Base-by-base conservation (phyloP, 2,888 invertebrate genomes). In the Adela reaumurella region DNA sequence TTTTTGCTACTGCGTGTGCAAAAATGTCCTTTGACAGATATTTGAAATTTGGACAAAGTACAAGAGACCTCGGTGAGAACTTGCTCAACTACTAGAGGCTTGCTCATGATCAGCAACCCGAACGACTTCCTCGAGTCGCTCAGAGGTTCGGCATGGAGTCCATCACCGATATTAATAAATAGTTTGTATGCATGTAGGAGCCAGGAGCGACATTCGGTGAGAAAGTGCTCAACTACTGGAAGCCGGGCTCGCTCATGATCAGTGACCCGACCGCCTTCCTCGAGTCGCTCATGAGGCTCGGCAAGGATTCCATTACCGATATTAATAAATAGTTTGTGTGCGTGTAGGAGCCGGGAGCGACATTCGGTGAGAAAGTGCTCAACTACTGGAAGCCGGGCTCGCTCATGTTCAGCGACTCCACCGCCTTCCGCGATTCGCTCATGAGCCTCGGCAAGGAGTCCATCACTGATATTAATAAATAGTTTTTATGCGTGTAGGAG, bases 361-460 rank as follows among this genome's bases (percentile, higher is more conserved):
- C 72, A 54, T 84, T 85, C 1, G 94, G 93, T 0, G 90, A 92
- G 66, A 92, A 93, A 77, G 67, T 92, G 1, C 82, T 90, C 47
- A 95, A 96, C 68, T 96, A 87, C 64, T 97, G 95, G 95, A 90
- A 89, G 45, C 90, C 94, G 0, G 93, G 94, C 2, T 88, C 90
- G 43, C 83, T 83, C 51, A 82, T 94, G 74, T 74, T 96, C 20
- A 80, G 90, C 0, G 95, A 96, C 63, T 88, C 96, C 53, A 84
- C 85, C 0, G 86, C 85, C 48, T 97, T 97, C 65, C 74, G 97
- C 19, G 83, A 89, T 2, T 86, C 87, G 0, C 82, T 97, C 14
- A 88, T 92, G 72, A 88, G 89, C 57, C 97, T 89, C 61, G 92
- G 95, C 65, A 94, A 94, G 65, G 91, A 93, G 48, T 63, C 85